Conservation (phyloP, 2,888 invertebrate species). For the Scotopteryx bipunctaria region DNA sequence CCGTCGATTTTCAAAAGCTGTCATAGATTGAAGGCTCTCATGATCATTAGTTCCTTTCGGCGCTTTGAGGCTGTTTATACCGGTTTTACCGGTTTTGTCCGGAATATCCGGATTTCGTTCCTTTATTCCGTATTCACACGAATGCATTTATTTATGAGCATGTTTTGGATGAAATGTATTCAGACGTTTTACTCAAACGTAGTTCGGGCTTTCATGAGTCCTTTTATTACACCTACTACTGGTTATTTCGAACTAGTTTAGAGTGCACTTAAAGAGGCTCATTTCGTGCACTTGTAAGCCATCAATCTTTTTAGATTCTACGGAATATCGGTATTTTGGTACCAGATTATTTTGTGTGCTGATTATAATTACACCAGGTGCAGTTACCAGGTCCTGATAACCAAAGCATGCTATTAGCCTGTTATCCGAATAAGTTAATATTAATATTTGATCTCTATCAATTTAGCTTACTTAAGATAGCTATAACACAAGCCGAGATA, state of each 20-base stretch:
- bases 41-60: constrained; percentile 59
- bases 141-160: constrained; percentile 15
- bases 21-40: constrained; percentile 38
- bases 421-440: constrained; percentile 10
- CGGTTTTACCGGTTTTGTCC: constrained; percentile 53
- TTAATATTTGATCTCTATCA: constrained; percentile 7
- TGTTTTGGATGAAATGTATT: constrained; percentile 19
- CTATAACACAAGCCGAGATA: neutral
- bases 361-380: constrained; percentile 3
- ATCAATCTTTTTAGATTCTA: too few species aligned
- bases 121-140: constrained; percentile 27
- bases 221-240: too few species aligned
- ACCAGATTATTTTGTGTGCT: too few species aligned
- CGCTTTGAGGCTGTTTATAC: constrained; percentile 53
- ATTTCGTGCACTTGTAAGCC: too few species aligned
- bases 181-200: too few species aligned
- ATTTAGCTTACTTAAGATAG: constrained; percentile 3
- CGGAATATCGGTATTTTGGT: too few species aligned
- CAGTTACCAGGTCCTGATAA: neutral
- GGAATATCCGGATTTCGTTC: constrained; percentile 51
- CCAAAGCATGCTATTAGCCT: constrained; percentile 13
- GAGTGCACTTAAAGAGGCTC: too few species aligned
- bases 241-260: too few species aligned
- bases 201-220: neutral
- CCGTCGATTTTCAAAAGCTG: constrained; percentile 24